Conservation (phyloP, 2,797 vertebrate species). For the Eulemur albifrons region DNA sequence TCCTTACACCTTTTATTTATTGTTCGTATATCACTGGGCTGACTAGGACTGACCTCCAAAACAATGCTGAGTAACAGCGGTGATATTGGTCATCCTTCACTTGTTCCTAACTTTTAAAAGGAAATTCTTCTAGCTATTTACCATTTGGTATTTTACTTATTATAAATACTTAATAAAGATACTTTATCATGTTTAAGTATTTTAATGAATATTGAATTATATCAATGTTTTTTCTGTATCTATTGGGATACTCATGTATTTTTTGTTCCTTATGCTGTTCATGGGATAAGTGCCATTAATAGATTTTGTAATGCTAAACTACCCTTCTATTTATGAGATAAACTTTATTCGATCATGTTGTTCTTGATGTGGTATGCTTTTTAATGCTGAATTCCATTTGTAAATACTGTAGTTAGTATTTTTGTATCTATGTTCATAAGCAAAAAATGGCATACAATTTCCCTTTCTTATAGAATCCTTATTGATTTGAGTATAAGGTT, state of each 20-base stretch:
- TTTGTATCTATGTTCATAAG: not conserved
- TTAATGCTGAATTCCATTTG: not conserved
- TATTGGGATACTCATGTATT: not conserved
- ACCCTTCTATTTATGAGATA: not conserved
- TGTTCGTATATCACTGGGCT: not conserved
- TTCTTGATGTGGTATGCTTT: not conserved
- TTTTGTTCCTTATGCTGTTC: not conserved
- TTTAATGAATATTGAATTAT: slow-evolving; percentile 27
- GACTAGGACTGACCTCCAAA: not conserved
- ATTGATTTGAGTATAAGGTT: not conserved
- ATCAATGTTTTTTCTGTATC: not conserved
- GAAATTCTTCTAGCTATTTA: not conserved
- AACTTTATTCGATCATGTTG: not conserved
- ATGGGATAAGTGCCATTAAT: not conserved
- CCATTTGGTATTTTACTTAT: not conserved
- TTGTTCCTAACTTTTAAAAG: not conserved
- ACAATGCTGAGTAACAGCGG: not conserved
- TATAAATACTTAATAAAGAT: not conserved
- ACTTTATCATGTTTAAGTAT: not conserved
- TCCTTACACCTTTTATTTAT: not conserved
- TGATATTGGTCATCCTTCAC: not conserved
- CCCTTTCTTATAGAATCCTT: not conserved
- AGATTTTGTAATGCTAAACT: not conserved
- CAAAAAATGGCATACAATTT: not conserved
- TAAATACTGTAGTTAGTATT: not conserved